A percentile compares a stretch with the other conserved stretches of the same genome.
Evolutionary conservation across 1,140 invertebrate genomes (phyloP).

Genomic region (Nephila pilipes): DNA sequence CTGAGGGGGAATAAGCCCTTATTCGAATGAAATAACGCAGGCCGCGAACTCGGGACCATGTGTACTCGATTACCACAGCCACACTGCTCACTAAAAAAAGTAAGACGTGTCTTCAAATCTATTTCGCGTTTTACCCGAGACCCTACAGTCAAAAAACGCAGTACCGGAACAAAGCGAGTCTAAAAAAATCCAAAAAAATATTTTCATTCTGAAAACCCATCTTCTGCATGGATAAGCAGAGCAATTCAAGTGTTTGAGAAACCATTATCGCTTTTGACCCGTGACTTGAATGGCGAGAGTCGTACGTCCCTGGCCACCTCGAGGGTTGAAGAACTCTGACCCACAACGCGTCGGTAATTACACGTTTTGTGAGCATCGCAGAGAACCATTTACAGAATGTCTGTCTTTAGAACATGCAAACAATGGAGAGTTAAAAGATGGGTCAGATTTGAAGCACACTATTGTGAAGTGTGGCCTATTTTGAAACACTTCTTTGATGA

Average conservation of each 20-base stretch:
- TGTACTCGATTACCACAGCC: too few relatives aligned
- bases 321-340: slow-evolving; percentile 5
- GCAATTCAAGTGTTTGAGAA: not conserved
- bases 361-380: not conserved
- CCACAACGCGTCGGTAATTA: not conserved
- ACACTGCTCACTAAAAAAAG: too few relatives aligned
- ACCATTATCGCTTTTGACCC: not conserved
- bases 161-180: too few relatives aligned
- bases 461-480: not conserved
- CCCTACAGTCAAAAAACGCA: too few relatives aligned
- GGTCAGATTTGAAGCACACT: not conserved
- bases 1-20: too few relatives aligned
- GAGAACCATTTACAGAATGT: not conserved
- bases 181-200: too few relatives aligned
- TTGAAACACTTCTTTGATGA: not conserved
- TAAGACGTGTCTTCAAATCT: too few relatives aligned
- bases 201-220: not conserved
- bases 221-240: not conserved
- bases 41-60: too few relatives aligned
- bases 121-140: too few relatives aligned
- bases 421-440: not conserved
- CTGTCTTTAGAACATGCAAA: not conserved
- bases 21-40: too few relatives aligned
- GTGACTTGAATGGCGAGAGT: not conserved
- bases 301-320: not conserved